Conservation (phyloP, 2,113 vertebrate species). For the Numenius arquata region DNA sequence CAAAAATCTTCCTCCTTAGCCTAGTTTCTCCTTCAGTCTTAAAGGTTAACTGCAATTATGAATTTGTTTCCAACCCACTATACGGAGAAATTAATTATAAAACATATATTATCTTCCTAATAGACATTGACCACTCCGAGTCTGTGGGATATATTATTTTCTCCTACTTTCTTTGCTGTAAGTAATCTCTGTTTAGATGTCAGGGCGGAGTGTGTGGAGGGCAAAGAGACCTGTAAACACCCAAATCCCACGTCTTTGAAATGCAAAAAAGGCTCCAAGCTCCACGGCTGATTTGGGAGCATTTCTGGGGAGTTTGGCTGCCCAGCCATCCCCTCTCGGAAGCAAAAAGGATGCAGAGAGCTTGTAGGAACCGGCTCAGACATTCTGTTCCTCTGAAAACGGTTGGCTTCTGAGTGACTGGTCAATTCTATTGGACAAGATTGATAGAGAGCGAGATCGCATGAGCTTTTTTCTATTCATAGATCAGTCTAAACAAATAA, state of each 20-base stretch:
- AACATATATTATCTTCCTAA: not conserved
- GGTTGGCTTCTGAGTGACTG: fast-evolving
- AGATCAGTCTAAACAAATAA: not conserved
- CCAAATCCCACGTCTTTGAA: not conserved
- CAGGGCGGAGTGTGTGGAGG: no score
- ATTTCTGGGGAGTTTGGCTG: not conserved
- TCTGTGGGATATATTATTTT: not conserved
- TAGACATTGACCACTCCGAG: not conserved
- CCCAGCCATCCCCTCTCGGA: fast-evolving
- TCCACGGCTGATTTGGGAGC: fast-evolving
- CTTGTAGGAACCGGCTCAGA: not conserved
- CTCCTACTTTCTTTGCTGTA: not conserved
- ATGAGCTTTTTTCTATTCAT: not conserved
- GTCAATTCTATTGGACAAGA: not conserved
- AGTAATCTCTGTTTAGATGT: not conserved
- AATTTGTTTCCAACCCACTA: not conserved
- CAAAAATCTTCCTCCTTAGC: not conserved
- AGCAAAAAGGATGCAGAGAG: fast-evolving
- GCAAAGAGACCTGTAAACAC: no score
- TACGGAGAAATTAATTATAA: not conserved
- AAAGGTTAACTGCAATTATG: not conserved
- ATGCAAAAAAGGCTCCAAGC: not conserved
- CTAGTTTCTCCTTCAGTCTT: not conserved
- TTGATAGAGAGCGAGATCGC: not conserved
- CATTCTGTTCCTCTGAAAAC: not conserved